Evolutionary conservation across 1,140 invertebrate species (phyloP), one percentile per base, ranked within the genome.

Genomic region (Drosophila parvula): DNA sequence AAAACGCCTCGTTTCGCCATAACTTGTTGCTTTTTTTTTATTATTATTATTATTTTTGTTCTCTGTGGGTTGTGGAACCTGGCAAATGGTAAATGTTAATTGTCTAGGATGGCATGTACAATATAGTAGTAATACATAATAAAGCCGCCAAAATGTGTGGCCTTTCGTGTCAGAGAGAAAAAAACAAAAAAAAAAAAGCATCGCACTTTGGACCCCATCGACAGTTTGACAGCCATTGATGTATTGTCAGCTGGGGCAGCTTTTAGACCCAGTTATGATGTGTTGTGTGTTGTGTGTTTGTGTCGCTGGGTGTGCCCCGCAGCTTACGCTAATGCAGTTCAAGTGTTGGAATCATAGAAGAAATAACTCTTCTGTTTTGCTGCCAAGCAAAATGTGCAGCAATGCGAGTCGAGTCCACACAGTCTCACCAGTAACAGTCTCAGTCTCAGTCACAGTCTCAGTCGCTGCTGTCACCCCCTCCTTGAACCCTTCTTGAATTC

Each of bases 241-340:
- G 43, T 36, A 59, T 68, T 70, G 62, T 55, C 67, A 68, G 67
- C 40, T 32, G 48, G 10, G 41, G 34, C 58, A 30, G 57, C 62
- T 53, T 53, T 34, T 22, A 34, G 64, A 68, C 67, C 48, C 62
- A 56, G 48, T 56, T 70, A 68, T 70, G 67, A 70, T 47, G 27
- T 45, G 50, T 38, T 11, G 41, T 41, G 38, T 50, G 43, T 48
- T 22, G 41, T 36, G 36, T 32, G 65, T 41, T 22, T 34, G 32
- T 68, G 61, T 43, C 12, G 27, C 36, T 58, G 69, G 76, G 64
- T 74, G 48, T 44, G 65, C 63, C 53, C 14, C 6, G 48, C 75
- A 82, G 83, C 83, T 88, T 88, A 89, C 79, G 73, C 80, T 88
- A 88, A 88, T 88, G 83, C 83, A 89, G 84, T 78, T 88, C 84